Evolutionary conservation across 2,113 vertebrate genomes (phyloP), one percentile per base, ranked within the genome.

Genomic region (Boulengeromyrus knoepffleri): DNA sequence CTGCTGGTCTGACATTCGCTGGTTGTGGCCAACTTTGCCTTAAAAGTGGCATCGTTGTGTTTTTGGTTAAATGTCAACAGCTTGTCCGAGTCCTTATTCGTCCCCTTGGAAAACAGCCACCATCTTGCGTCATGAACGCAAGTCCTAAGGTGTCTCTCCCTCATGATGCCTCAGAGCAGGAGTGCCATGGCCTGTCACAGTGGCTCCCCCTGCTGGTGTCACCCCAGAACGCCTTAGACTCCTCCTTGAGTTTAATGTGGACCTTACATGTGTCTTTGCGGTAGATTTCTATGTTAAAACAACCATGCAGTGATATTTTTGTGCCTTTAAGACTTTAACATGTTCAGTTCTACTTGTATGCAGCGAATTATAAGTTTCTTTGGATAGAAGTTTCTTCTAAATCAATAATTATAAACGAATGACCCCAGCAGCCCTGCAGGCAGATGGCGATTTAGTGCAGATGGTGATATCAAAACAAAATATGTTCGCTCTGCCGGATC

Each of bases 31-130:
- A 42, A 19, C 74, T 80, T 45, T 19, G 17, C 36, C 13, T 42
- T 24, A 27, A n/a, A 27, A 10, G 58, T 66, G 24, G 12, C 62
- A 8, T 66, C 12, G 62, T 27, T 66, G 62, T 85, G 83, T 13
- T 85, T 24, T 47, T 27, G n/a, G 47, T 90, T 83, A 70, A 91
- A 90, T 85, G 31, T 83, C 42, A 88, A 90, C 88, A 70, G 50
- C 84, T 84, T 88, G 85, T 89, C 17, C n/a, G 85, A 92, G 8
- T 85, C 83, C 45, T n/a, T 24, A 45, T 85, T 85, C 1, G 83
- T 42, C 5, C 31, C 36, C 5, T 46, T 47, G 45, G 45, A n/a
- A 47, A 12, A 49, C 21, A 6, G 36, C 74, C 36, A 17, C 36
- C 31, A 21, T 77, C 31, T 36, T 39, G 31, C 1, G 7, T 17